Base-by-base conservation (phyloP, 2,113 vertebrate genomes). In the Xenus cinereus region DNA sequence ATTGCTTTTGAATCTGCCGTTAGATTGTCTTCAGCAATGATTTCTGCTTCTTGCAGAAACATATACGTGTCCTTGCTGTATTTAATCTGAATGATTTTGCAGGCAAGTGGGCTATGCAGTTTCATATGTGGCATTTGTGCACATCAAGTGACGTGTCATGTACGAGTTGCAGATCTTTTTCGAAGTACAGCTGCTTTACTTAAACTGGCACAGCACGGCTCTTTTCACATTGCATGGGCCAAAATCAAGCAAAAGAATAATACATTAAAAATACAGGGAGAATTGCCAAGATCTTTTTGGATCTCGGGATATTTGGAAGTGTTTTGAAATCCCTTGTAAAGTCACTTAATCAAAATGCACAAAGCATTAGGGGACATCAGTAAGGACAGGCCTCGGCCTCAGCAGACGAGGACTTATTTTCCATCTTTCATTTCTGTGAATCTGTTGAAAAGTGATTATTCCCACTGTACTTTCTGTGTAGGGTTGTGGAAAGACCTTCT, bases 361-460 rank as follows among this genome's bases (percentile, higher is more conserved):
- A 69, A 59, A 72, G 14, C 4, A 6, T 68, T 81, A 84, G 33
- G 75, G 62, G 75, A 28, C 0, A 0, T 66, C 63, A 37, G 43
- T 67, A 84, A 80, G 53, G 68, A 87, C 35, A 90, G 26, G 21
- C 30, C n/a, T 78, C 11, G 2, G 18, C 33, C 35, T 76, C 35
- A 53, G 62, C 37, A 76, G 62, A 51, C 1, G 1, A 43, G n/a
- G 54, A 45, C 59, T 91, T 87, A 86, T 72, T 96, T 95, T 82
- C 79, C 57, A 50, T 67, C 79, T 84, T 92, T 93, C 45, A 43
- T 74, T 93, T 82, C 83, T 85, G 39, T 82, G 62, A 76, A 56
- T 92, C 79, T 89, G 81, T 85, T 96, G 89, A 89, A 92, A 95
- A 97, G 89, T 67, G 81, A 93, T 95, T 94, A 92, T 94, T 92